phyloP scores from a whole-genome alignment of 2,797 vertebrate genomes.

The Echiichthys vipera region DNA sequence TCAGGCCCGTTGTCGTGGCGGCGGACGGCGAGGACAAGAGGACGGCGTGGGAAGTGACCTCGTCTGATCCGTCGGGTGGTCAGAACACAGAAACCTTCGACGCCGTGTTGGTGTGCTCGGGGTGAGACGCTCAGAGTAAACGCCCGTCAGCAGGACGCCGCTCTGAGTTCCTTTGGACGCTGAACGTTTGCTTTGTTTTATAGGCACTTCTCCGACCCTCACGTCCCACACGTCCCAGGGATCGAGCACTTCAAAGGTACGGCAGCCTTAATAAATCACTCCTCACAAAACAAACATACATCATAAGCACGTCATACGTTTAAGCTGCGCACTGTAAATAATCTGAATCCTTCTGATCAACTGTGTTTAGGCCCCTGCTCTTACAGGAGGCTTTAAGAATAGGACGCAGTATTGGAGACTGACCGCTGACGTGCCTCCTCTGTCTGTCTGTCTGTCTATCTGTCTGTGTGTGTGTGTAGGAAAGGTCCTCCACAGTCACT shows the following conservation, averaged over 20 bases:
- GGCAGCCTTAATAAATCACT: too few species aligned
- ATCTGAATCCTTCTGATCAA: too few species aligned
- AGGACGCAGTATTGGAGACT: too few species aligned
- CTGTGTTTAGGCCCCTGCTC: too few species aligned
- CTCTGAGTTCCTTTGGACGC: too few species aligned
- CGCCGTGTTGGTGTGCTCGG: slow-evolving; percentile 80
- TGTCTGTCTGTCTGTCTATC: background rate
- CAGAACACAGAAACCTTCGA: slow-evolving; percentile 76
- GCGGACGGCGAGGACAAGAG: slow-evolving; percentile 17
- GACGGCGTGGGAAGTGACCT: slow-evolving; percentile 82
- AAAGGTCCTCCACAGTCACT: slow-evolving; percentile 84
- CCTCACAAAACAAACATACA: too few species aligned
- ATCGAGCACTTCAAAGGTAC: slow-evolving; percentile 85
- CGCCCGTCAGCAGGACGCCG: too few species aligned
- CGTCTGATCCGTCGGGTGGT: slow-evolving; percentile 55
- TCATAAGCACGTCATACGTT: too few species aligned
- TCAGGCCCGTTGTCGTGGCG: slow-evolving; percentile 73
- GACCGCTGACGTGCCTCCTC: too few species aligned
- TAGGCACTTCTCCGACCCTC: slow-evolving; percentile 85
- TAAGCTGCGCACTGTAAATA: too few species aligned
- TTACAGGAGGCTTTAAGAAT: too few species aligned
- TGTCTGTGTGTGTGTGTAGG: slow-evolving; percentile 59
- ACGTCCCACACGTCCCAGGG: slow-evolving; percentile 82
- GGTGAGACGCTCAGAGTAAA: slow-evolving; percentile 62
- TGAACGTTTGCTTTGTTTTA: background rate